A percentile compares a stretch with the other conserved stretches of the same genome.
Conservation (phyloP, 2,888 invertebrate genomes). For the Abrostola tripartita region DNA sequence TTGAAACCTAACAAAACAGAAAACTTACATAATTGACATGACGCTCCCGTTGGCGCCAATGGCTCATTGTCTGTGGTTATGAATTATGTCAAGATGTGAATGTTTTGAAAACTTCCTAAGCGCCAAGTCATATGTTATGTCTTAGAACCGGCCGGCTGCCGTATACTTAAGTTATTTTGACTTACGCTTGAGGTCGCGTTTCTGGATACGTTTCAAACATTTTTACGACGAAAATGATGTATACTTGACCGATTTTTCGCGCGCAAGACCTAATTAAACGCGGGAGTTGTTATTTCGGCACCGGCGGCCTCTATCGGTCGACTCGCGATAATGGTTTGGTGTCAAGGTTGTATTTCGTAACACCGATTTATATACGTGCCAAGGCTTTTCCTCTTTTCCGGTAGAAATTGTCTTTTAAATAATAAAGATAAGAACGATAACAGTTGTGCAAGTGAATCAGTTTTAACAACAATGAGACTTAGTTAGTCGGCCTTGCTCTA, state of each 20-base stretch:
- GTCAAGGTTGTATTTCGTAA: slow-evolving; percentile 85
- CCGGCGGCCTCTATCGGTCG: slow-evolving; percentile 80
- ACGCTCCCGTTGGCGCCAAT: slow-evolving; percentile 72
- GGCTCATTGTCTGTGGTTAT: slow-evolving; percentile 71
- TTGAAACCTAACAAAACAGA: slow-evolving; percentile 49
- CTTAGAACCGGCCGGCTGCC: slow-evolving; percentile 53
- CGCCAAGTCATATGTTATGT: slow-evolving; percentile 69
- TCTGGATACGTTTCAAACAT: slow-evolving; percentile 74
- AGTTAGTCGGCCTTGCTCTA: slow-evolving; percentile 74
- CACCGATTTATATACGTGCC: slow-evolving; percentile 73
- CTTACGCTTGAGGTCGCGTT: slow-evolving; percentile 64
- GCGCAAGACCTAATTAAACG: slow-evolving; percentile 77
- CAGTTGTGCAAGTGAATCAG: slow-evolving; percentile 52
- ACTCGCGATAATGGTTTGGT: slow-evolving; percentile 83
- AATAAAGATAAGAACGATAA: slow-evolving; percentile 56
- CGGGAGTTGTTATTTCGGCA: slow-evolving; percentile 76
- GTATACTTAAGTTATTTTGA: slow-evolving; percentile 62
- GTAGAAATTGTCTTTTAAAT: slow-evolving; percentile 62
- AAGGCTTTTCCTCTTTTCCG: slow-evolving; percentile 78
- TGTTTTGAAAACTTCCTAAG: slow-evolving; percentile 77
- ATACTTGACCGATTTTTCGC: slow-evolving; percentile 86
- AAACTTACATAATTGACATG: slow-evolving; percentile 55
- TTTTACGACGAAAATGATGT: slow-evolving; percentile 64
- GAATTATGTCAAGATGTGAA: slow-evolving; percentile 73
- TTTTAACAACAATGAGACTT: slow-evolving; percentile 66